Percentiles rank a stretch among this genome's conserved stretches.
Evolutionary conservation across 2,888 invertebrate genomes (phyloP).

Genomic region (Ennomos fuscantarius): DNA sequence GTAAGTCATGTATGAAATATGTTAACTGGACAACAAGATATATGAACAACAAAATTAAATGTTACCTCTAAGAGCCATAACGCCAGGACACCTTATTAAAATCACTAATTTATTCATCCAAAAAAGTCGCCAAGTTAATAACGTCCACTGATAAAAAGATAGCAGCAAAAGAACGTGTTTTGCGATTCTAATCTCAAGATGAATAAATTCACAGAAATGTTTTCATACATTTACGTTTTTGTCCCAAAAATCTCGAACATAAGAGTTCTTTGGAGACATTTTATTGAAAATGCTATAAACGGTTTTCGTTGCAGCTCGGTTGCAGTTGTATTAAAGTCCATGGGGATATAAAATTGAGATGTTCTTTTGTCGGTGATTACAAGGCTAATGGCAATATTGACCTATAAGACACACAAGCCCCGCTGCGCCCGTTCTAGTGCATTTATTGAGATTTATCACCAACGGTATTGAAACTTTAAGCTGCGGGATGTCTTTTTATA

Average conservation of each 20-base stretch:
- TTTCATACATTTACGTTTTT: constrained; percentile 54
- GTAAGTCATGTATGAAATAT: too few relatives aligned
- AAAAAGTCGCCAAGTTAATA: constrained; percentile 9
- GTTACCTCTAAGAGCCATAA: not conserved
- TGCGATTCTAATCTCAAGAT: constrained; percentile 46
- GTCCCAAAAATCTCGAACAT: constrained; percentile 34
- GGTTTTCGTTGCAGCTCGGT: constrained; percentile 33
- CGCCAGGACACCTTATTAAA: constrained; percentile 7
- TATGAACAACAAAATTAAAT: not conserved
- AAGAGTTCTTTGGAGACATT: constrained; percentile 36
- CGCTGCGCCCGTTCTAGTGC: constrained; percentile 56
- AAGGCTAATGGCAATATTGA: constrained; percentile 55
- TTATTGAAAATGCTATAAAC: constrained; percentile 43
- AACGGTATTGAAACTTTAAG: constrained; percentile 52
- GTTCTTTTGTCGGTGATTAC: constrained; percentile 49
- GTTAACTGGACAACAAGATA: too few relatives aligned
- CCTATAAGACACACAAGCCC: constrained; percentile 49
- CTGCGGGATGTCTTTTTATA: constrained; percentile 51
- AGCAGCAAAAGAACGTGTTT: constrained; percentile 39
- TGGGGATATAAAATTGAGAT: constrained; percentile 52
- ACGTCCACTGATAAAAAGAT: constrained; percentile 8
- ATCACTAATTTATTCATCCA: constrained; percentile 1
- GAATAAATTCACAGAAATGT: constrained; percentile 51
- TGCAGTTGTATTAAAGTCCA: constrained; percentile 40
- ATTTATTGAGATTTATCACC: constrained; percentile 58